Evolutionary conservation across 1,140 invertebrate species (phyloP), one percentile per base, ranked within the genome.

Genomic region (Drosophila sturtevanti): DNA sequence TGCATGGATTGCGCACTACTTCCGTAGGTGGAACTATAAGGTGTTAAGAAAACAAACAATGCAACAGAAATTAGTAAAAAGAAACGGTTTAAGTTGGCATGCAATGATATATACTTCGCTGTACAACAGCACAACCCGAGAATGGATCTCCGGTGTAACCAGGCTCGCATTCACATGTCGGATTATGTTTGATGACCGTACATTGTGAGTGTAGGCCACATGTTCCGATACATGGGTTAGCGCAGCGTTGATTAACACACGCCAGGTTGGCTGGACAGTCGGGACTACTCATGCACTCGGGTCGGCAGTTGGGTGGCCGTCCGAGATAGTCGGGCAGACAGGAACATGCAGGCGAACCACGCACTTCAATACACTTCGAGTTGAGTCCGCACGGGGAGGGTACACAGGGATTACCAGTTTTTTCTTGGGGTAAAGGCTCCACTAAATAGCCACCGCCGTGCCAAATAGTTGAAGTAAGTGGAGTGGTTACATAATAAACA

Each of bases 121-220:
- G 90, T 70, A 93, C 93, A 77, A 72, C 90, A 67, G 91, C 90
- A 85, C 96, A 97, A 65, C 93, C 92, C 38, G 93, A 92, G 72
- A 93, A 95, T 16, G 97, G 95, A 93, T 97, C 96, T 54, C 97
- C 97, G 64, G 94, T 94, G 89, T 95, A 95, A 90, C 96, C 96
- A 67, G 95, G 93, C 74, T 93, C 93, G 92, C 95, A 96, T 60
- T 93, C 94, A 86, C 96, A 97, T 68, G 95, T 92, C 10, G 96
- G 94, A 64, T 94, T 93, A 87, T 97, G 96, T 90, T 96, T 96
- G 44, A 96, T 93, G n/a, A 96, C 96, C 59, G 93, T 94, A 92
- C 96, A 97, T 66, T 93, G 93, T 1, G 95, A 96, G 90, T 95
- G 93, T 60, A 94, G 90, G 63, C 96, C 97, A 90, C 97, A 98